These are phyloP conservation scores for Latrodectus elegans DNA, from an alignment of 2,888 invertebrate genomes.

Conservation along the genomic window DNA sequence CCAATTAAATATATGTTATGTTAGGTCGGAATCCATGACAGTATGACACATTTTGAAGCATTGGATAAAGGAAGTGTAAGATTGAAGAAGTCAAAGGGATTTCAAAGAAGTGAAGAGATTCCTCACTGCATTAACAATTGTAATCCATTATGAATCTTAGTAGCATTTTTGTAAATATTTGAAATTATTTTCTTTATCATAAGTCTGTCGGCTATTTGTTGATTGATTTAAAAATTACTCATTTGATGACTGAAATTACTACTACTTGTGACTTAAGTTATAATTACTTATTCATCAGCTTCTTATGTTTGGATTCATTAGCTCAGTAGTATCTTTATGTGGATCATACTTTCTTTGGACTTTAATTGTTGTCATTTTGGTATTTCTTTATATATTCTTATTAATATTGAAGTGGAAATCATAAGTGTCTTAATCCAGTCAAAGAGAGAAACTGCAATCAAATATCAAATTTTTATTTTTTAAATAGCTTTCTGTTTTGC, in stretches of 20 bases:
- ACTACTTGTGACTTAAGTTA: neutral
- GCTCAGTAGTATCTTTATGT: too few species aligned
- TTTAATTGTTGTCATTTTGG: too few species aligned
- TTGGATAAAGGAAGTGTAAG: neutral
- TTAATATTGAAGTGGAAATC: too few species aligned
- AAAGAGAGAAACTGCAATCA: too few species aligned
- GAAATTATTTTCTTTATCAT: neutral
- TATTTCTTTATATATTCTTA: too few species aligned
- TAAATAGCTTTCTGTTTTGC: too few species aligned
- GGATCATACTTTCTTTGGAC: too few species aligned
- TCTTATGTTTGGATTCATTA: too few species aligned
- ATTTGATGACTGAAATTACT: neutral
- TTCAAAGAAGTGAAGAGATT: neutral
- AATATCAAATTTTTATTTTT: too few species aligned
- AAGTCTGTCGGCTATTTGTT: neutral
- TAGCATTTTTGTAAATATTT: constrained; percentile 3
- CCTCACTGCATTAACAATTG: neutral
- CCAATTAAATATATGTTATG: too few species aligned
- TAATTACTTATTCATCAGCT: neutral
- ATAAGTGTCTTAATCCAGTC: too few species aligned
- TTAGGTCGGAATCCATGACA: constrained; percentile 65
- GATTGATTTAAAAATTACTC: neutral
- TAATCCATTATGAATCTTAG: neutral
- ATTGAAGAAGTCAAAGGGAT: neutral
- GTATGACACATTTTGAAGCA: constrained; percentile 55